A percentile compares a stretch with the other conserved stretches of the same genome.
phyloP scores from a whole-genome alignment of 1,140 invertebrate species.

The Cotesia typhae region DNA sequence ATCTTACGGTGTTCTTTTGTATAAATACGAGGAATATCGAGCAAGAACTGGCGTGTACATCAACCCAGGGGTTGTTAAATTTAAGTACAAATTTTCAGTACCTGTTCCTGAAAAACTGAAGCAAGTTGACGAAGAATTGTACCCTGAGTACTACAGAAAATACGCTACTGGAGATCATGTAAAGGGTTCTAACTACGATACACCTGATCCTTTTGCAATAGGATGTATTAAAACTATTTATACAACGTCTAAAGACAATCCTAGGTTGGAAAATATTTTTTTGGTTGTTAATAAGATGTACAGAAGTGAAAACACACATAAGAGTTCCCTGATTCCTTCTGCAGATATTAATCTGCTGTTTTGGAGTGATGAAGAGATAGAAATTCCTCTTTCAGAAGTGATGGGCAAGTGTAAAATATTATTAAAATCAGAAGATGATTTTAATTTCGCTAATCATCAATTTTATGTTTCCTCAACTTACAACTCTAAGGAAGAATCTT shows the following conservation, averaged over 20 bases:
- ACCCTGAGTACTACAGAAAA: constrained; percentile 83
- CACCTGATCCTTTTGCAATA: constrained; percentile 80
- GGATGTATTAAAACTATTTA: constrained; percentile 73
- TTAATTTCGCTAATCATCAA: constrained; percentile 67
- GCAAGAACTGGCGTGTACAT: constrained; percentile 73
- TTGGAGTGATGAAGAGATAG: constrained; percentile 78
- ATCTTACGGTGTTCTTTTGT: neutral
- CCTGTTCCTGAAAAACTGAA: constrained; percentile 54
- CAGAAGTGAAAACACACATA: constrained; percentile 80
- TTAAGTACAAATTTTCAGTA: constrained; percentile 63
- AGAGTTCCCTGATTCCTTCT: constrained; percentile 67
- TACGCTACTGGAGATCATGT: constrained; percentile 68
- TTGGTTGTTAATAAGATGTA: constrained; percentile 78
- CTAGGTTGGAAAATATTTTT: constrained; percentile 70
- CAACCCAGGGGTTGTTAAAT: constrained; percentile 73
- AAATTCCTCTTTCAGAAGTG: constrained; percentile 66
- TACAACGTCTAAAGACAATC: constrained; percentile 56
- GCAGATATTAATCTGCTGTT: constrained; percentile 80
- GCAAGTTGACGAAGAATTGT: constrained; percentile 76
- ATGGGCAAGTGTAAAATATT: constrained; percentile 73
- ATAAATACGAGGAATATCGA: constrained; percentile 14
- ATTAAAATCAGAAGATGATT: constrained; percentile 63
- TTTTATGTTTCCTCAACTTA: constrained; percentile 84
- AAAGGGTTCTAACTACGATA: constrained; percentile 78
- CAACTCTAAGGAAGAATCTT: constrained; percentile 67